Evolutionary conservation across 2,888 invertebrate species (phyloP), one percentile per base, ranked within the genome.

Genomic region (Plagodis pulveraria): DNA sequence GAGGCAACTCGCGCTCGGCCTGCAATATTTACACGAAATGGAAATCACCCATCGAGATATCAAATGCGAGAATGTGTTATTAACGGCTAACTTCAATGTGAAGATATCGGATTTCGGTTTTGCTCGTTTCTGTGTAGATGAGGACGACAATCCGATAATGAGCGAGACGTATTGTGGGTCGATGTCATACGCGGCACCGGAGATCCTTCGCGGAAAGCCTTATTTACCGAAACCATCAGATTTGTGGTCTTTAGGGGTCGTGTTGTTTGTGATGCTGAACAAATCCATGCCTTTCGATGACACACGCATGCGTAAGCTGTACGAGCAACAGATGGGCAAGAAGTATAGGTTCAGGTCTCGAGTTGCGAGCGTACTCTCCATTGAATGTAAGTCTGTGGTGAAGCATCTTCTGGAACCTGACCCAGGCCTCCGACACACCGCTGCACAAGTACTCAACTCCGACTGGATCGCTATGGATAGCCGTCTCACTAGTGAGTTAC

Each of bases 151-250:
- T 57, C 82, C 87, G 7, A 76, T 95, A 32, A 78, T 95, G 45
- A 97, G 97, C 71, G 95, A 95, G 69, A 97, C 97, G 0, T 97
- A 96, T 76, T 98, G 97, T 77, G 98, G 97, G 6, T 97, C 97
- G 7, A 93, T 97, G 73, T 97, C 97, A 0, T 98, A 98, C 80
- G 97, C 96, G 0, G 96, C 98, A 0, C 97, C 98, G 0, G 98
- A 98, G 87, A 95, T 98, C 55, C 89, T 98, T 6, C 94, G 95
- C 61, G 97, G 96, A 1, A 94, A 94, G 64, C 95, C 96, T 0
- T 96, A 96, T 78, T 87, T 94, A 73, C 96, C 96, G 0, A 96
- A 95, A 81, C 93, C 94, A 43, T 94, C 96, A 0, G 98, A 98
- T 77, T 84, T 97, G 48, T 98, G 97, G 97, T 96, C 96, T 5